These are phyloP conservation scores for Drosophila yooni DNA, from an alignment of 2,888 invertebrate genomes.

Conservation along the genomic window DNA sequence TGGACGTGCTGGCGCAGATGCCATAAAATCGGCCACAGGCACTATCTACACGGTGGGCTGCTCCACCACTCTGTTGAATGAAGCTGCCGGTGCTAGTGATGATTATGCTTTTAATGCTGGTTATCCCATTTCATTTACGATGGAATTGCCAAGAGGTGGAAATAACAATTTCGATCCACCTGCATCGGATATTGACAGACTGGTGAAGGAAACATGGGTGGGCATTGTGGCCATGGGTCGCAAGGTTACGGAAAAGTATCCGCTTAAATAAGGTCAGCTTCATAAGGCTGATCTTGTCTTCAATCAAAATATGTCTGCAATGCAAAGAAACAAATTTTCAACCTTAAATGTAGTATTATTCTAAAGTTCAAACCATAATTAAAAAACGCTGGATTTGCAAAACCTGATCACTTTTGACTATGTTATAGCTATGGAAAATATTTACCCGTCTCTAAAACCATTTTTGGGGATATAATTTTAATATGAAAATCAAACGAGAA, in stretches of 20 bases:
- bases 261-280: slow-evolving; percentile 37
- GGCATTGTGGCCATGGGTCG: slow-evolving; percentile 81
- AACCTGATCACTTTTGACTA: too few relatives aligned
- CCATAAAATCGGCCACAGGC: slow-evolving; percentile 80
- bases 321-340: not conserved
- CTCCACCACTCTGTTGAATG: slow-evolving; percentile 83
- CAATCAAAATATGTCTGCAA: not conserved
- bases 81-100: slow-evolving; percentile 87
- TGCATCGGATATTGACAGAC: slow-evolving; percentile 86
- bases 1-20: slow-evolving; percentile 76
- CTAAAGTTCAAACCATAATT: not conserved
- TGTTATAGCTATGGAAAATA: too few relatives aligned
- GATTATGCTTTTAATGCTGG: slow-evolving; percentile 87
- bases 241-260: slow-evolving; percentile 63
- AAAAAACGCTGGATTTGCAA: not conserved
- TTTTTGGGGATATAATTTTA: too few relatives aligned
- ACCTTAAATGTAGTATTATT: not conserved
- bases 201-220: slow-evolving; percentile 87
- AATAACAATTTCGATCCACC: slow-evolving; percentile 86
- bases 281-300: not conserved
- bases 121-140: slow-evolving; percentile 84
- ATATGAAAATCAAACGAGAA: too few relatives aligned
- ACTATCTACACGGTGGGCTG: slow-evolving; percentile 81
- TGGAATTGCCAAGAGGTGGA: slow-evolving; percentile 87
- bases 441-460: too few relatives aligned